These are phyloP conservation scores for Ammospiza caudacuta DNA, from an alignment of 2,113 vertebrate species.

Conservation along the genomic window DNA sequence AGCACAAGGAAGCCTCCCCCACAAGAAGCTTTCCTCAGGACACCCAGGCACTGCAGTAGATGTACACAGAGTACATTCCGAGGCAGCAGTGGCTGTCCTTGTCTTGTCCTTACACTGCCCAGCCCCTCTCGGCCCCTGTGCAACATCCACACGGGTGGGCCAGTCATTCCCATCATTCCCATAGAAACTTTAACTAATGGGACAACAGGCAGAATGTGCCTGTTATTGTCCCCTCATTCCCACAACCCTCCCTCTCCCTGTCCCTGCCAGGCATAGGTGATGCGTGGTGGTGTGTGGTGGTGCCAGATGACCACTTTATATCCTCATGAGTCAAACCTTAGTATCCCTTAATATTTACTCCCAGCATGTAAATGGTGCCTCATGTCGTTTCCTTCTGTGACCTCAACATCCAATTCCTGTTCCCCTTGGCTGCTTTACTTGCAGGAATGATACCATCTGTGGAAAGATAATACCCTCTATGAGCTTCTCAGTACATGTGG, in stretches of 20 bases:
- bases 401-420: conserved; percentile 54
- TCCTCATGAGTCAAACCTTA: conserved; percentile 21
- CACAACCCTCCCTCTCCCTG: neutral
- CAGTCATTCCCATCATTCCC: neutral
- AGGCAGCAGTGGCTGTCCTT: neutral
- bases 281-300: neutral
- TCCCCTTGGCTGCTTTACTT: conserved; percentile 38
- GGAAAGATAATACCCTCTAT: conserved; percentile 24
- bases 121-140: neutral
- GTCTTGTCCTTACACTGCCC: neutral
- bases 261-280: conserved; percentile 6
- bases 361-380: conserved; percentile 41
- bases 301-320: conserved; percentile 44
- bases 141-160: neutral
- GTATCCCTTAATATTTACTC: conserved; percentile 56
- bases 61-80: neutral
- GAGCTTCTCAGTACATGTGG: neutral
- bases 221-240: neutral
- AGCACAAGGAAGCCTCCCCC: fast-evolving
- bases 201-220: neutral
- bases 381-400: conserved; percentile 44
- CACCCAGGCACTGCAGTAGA: neutral
- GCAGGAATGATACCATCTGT: conserved; percentile 36
- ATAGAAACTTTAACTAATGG: neutral
- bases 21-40: neutral